Evolutionary conservation across 2,797 vertebrate genomes (phyloP), one percentile per base, ranked within the genome.

Genomic region (Siniperca undulata): DNA sequence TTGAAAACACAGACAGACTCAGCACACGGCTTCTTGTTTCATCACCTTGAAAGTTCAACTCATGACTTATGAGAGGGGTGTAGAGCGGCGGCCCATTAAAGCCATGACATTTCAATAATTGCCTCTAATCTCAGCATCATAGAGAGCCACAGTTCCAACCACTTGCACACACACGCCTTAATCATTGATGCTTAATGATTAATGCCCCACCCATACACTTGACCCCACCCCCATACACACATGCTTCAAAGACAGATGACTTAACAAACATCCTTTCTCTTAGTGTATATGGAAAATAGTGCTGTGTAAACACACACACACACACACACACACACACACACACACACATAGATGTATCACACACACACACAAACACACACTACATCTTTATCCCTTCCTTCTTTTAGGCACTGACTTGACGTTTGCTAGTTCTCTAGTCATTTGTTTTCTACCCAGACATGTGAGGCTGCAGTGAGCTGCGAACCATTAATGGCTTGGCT

Each of bases 81-180:
- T 62, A 34, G 81, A 82, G 85, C 61, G 12, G 64, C 27, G 34
- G 79, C 86, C 83, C 76, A 92, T 94, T 91, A 92, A 91, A 91
- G 88, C 84, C 78, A 58, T 94, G 92, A 91, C 92, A 93, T 94
- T 95, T 93, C 74, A 92, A 88, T 93, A 93, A 93, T 92, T 91
- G 90, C 88, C 85, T 91, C 84, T 92, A 89, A 93, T 93, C 89
- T 86, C 86, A 85, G 85, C 90, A 90, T 89, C 91, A 89, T 78
- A 84, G 83, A 82, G 76, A 88, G 83, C 74, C 75, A 80, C 77
- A 61, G 81, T 66, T 40, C 81, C 83, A 86, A 78, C 85, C 67
- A 82, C 86, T 65, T 46, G 53, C 77, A 67, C 79, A 56, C 61
- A 74, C 62, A 66, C 12, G 9, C 66, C 69, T 75, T 70, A 69